Evolutionary conservation across 92 coral and sea anemone genomes (phyloP), one percentile per base, ranked within the genome.

Genomic region (Porites lobata): DNA sequence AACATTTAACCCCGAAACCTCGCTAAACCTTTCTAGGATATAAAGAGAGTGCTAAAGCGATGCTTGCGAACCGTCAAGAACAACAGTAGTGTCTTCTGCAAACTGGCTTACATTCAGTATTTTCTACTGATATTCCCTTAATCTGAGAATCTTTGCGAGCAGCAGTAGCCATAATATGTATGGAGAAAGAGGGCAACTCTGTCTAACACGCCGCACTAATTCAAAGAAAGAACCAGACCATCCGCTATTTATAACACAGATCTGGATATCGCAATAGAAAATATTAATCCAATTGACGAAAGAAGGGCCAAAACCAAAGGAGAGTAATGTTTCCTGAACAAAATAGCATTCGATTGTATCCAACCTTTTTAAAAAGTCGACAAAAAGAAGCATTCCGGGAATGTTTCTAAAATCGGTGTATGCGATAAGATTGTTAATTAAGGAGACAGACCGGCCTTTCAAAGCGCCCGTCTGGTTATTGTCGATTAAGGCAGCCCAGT

Each of bases 121-220:
- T 69, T 4, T 38, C 77, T 8, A 57, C 79, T 14, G 22, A 5
- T 50, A 86, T 69, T 15, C 73, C 79, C 70, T 51, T 58, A 56
- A 71, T 62, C 26, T 32, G 53, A 29, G 69, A 51, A n/a, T 70
- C 79, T 57, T 52, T n/a, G 22, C 84, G 65, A 38, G 79, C 79
- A 12, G 79, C 73, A 5, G 65, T 29, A 69, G 85, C 85, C 38
- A 86, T 66, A 85, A 85, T 12, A 75, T 18, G 79, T 75, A 75
- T 8, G 89, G 82, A 26, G 89, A 85, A 4, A 84, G 80, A 1
- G 81, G 81, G 32, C 88, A 75, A 32, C 88, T 81, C 63, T 84
- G 88, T 50, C 88, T 85, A 64, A 85, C 52, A 43, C 83, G 83
- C 76, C 77, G 7, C 64, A 62, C 77, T 15, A 85, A 15, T 22